Evolutionary conservation across 2,888 invertebrate genomes (phyloP).

Genomic region (Eurytoma adleriae): DNA sequence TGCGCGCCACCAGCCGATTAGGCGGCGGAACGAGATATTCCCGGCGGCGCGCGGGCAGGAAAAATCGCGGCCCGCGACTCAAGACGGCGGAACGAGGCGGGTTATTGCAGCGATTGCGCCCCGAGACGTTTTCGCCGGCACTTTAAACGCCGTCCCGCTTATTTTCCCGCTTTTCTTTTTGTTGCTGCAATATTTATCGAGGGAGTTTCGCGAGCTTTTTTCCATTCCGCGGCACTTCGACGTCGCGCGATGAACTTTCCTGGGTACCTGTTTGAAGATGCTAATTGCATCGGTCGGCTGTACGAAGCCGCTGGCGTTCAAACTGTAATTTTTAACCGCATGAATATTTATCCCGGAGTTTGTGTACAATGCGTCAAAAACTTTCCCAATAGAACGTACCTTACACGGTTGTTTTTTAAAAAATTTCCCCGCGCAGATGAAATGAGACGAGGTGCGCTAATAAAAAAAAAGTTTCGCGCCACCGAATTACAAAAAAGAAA

Average conservation of each 20-base stretch:
- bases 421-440: neutral
- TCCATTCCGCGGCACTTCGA: neutral
- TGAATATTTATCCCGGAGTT: slow-evolving; percentile 39
- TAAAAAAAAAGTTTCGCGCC: slow-evolving; percentile 18
- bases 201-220: neutral
- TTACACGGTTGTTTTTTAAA: neutral
- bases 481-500: neutral
- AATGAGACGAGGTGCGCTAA: neutral
- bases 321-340: slow-evolving; percentile 27
- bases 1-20: slow-evolving; percentile 26
- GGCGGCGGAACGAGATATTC: neutral
- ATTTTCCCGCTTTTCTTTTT: neutral
- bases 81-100: neutral
- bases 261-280: slow-evolving; percentile 3
- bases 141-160: no score
- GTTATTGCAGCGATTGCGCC: no score
- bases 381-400: neutral
- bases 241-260: slow-evolving; percentile 12
- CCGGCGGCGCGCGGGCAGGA: neutral
- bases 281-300: neutral
- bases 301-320: neutral
- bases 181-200: slow-evolving; percentile 30
- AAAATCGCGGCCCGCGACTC: slow-evolving; percentile 13
- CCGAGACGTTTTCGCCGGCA: no score
- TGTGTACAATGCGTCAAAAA: neutral